phyloP scores from a whole-genome alignment of 2,888 invertebrate genomes.

The Stictocephala bisonia region DNA sequence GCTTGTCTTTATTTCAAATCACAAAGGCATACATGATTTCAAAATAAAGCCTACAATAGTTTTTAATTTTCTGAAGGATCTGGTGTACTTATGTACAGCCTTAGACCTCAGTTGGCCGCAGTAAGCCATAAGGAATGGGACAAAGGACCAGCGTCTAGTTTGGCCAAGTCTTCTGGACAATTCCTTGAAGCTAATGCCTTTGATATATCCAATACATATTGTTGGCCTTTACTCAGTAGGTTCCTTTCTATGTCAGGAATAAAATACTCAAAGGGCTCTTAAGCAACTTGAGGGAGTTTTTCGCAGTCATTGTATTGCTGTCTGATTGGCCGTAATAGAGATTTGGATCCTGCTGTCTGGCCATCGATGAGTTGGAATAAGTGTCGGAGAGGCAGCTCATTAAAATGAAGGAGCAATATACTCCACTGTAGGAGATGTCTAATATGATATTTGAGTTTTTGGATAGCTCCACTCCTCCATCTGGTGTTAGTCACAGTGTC shows the following conservation, averaged over 20 bases:
- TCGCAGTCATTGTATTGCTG: constrained; percentile 18
- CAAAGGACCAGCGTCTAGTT: constrained; percentile 27
- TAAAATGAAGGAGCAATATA: constrained; percentile 37
- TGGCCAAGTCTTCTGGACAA: constrained; percentile 27
- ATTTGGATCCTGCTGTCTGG: constrained; percentile 5
- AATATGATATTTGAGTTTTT: neutral
- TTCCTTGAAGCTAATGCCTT: constrained; percentile 3
- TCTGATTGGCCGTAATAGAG: constrained; percentile 9
- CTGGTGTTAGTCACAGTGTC: constrained; percentile 38
- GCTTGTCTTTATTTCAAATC: constrained; percentile 52
- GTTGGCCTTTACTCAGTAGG: constrained; percentile 28
- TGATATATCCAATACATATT: constrained; percentile 29
- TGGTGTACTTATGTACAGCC: constrained; percentile 3
- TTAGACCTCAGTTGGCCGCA: constrained; percentile 39
- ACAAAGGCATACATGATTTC: constrained; percentile 51
- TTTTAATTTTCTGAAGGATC: constrained; percentile 54
- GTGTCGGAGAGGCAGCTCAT: constrained; percentile 3
- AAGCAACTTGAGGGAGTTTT: constrained; percentile 16
- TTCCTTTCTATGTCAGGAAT: constrained; percentile 30
- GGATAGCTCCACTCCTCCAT: constrained; percentile 36
- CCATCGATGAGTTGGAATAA: constrained; percentile 23
- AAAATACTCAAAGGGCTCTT: neutral
- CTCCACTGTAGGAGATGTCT: constrained; percentile 36
- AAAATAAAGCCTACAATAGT: constrained; percentile 46
- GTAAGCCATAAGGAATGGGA: constrained; percentile 44